phyloP scores from a whole-genome alignment of 2,888 invertebrate species.

The Galeopsomyia nigrocyanea region DNA sequence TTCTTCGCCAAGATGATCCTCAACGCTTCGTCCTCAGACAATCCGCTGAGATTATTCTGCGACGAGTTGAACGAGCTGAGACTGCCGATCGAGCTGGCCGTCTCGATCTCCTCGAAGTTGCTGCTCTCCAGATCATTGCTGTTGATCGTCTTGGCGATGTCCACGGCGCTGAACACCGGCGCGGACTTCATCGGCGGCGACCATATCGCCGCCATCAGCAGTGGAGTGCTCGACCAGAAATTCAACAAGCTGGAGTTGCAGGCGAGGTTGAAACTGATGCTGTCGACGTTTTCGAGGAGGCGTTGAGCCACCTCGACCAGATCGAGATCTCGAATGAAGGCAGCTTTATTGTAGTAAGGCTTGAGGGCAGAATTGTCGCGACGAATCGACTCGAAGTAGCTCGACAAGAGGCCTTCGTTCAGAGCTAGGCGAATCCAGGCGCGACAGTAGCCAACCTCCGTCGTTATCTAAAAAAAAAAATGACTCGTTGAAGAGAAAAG shows the following conservation, averaged over 20 bases:
- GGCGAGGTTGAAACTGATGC: conserved; percentile 67
- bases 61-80: conserved; percentile 64
- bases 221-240: conserved; percentile 87
- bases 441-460: conserved; percentile 91
- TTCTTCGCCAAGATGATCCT: conserved; percentile 76
- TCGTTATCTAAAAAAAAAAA: conserved; percentile 69
- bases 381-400: conserved; percentile 86
- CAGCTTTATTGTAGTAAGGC: conserved; percentile 85
- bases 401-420: conserved; percentile 89
- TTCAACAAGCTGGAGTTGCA: conserved; percentile 85
- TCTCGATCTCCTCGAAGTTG: conserved; percentile 61
- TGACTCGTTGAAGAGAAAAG: not conserved
- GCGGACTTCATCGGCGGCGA: conserved; percentile 83
- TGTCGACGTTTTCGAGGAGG: conserved; percentile 82
- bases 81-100: conserved; percentile 64
- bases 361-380: conserved; percentile 83
- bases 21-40: conserved; percentile 81
- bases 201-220: conserved; percentile 89
- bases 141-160: conserved; percentile 79
- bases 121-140: conserved; percentile 61
- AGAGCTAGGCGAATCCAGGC: conserved; percentile 92
- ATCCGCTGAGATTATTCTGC: conserved; percentile 57
- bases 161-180: conserved; percentile 81
- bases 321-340: conserved; percentile 87
- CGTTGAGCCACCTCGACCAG: conserved; percentile 83